These are phyloP conservation scores for Grammomys surdaster DNA, from an alignment of 2,113 vertebrate species.

Conservation along the genomic window DNA sequence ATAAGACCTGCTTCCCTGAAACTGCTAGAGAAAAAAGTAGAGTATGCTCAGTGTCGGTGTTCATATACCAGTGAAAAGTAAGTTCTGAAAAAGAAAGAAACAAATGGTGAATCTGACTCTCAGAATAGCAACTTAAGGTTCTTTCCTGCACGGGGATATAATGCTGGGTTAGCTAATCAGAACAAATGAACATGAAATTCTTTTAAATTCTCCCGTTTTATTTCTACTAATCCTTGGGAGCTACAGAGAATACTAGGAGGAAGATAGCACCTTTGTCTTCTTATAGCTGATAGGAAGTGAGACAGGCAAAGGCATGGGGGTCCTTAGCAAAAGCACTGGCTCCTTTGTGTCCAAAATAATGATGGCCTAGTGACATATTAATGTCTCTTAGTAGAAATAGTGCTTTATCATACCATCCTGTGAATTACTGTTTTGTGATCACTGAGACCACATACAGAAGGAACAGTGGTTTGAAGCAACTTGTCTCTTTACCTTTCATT, in stretches of 20 bases:
- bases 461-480: neutral
- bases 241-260: neutral
- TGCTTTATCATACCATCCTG: neutral
- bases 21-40: neutral
- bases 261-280: neutral
- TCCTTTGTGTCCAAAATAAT: neutral
- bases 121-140: neutral
- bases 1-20: neutral
- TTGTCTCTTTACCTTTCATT: neutral
- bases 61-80: neutral
- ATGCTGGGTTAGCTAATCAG: neutral
- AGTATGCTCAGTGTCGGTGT: neutral
- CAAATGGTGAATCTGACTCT: neutral
- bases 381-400: neutral
- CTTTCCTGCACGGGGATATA: neutral
- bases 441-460: neutral
- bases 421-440: neutral
- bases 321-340: neutral
- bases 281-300: neutral
- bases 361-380: neutral
- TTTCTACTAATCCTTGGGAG: neutral
- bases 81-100: neutral
- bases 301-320: neutral
- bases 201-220: neutral
- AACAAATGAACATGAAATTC: neutral